phyloP scores from a whole-genome alignment of 1,140 invertebrate species.

The Phortica variegata region DNA sequence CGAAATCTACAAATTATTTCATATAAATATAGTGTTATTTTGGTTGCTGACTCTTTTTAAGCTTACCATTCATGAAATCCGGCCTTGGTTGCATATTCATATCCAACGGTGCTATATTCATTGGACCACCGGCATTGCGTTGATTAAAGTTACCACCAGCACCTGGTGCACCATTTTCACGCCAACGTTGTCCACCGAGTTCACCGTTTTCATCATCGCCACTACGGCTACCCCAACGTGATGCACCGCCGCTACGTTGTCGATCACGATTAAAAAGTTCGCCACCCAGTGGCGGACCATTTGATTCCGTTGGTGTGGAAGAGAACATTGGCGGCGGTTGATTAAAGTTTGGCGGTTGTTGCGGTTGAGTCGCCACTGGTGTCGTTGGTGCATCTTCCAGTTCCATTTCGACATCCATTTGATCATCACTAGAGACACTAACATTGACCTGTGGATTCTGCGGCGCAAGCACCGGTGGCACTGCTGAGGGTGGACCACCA shows the following conservation, averaged over 20 bases:
- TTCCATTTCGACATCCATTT: slow-evolving; percentile 67
- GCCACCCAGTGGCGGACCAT: slow-evolving; percentile 28
- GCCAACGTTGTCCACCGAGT: slow-evolving; percentile 32
- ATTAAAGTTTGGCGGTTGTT: slow-evolving; percentile 38
- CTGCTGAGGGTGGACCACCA: slow-evolving; percentile 26
- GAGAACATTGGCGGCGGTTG: slow-evolving; percentile 38
- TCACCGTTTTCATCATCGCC: slow-evolving; percentile 36
- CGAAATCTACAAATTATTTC: slow-evolving; percentile 11
- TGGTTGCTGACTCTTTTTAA: too few relatives aligned
- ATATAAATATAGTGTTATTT: too few relatives aligned
- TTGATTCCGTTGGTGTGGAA: slow-evolving; percentile 21
- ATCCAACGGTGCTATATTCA: neutral
- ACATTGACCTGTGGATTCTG: slow-evolving; percentile 7
- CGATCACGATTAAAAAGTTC: slow-evolving; percentile 14
- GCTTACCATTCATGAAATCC: slow-evolving; percentile 25
- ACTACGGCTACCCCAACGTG: slow-evolving; percentile 43
- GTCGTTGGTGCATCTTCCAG: slow-evolving; percentile 56
- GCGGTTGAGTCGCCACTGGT: slow-evolving; percentile 10
- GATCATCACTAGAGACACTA: slow-evolving; percentile 61
- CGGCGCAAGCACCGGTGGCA: slow-evolving; percentile 17
- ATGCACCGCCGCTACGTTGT: slow-evolving; percentile 11
- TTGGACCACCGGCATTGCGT: slow-evolving; percentile 24
- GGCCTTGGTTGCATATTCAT: slow-evolving; percentile 14
- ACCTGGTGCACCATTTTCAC: slow-evolving; percentile 31
- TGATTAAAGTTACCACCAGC: slow-evolving; percentile 18